Evolutionary conservation across 2,113 vertebrate species (phyloP), one percentile per base, ranked within the genome.

Genomic region (Bufo gargarizans): DNA sequence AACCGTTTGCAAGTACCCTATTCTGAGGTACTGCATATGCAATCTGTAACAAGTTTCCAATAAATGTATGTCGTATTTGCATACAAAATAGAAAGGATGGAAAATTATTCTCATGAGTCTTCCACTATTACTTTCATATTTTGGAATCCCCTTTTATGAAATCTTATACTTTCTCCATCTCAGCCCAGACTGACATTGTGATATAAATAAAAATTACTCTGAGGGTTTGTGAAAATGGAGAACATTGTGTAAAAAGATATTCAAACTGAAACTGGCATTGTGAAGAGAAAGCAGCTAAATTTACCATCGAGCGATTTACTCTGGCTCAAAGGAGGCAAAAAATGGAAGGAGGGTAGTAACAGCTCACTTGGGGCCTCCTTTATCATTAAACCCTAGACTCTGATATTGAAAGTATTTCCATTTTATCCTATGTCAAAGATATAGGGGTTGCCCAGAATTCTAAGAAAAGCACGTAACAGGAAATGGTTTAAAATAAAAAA

Each of bases 81-180:
- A 45, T 72, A 69, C 3, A 45, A 72, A 72, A 72, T 12, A 45
- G 11, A 74, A 74, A 16, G 45, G 2, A 47, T 74, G 71, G 71
- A 74, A 74, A 74, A 47, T 74, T 3, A 8, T 74, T 14, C 2
- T 74, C 43, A 74, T 74, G 6, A 17, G 5, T 71, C 22, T 74
- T 17, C 71, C 45, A 47, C 71, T 74, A 47, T 47, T 47, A 47
- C 71, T 47, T 47, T 74, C 43, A 49, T 74, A 9, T 74, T 49
- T 74, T 74, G 71, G 43, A 74, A 47, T 74, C 71, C 71, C 45
- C 71, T 74, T 74, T 71, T 19, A 74, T 74, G 71, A 74, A 47
- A 74, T 74, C 43, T 74, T 74, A 47, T 7, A 74, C 43, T 74
- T 47, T 71, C 67, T 71, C 67, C 33, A 33, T 33, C 33, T 33